Conservation (phyloP, 2,888 invertebrate species). For the Formica aserva region DNA sequence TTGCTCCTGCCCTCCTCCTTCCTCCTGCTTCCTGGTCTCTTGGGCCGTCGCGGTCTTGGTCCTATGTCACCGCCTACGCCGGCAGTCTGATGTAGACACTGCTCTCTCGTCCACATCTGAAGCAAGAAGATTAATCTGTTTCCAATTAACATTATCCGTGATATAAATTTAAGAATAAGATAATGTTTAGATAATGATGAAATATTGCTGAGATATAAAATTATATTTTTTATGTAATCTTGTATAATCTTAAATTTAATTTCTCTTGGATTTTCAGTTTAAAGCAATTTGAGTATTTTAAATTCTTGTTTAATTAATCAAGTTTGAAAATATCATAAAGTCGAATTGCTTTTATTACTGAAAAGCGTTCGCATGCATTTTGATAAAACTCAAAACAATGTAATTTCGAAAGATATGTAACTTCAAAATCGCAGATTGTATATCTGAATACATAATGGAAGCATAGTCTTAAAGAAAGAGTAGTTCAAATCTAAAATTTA, state of each 20-base stretch:
- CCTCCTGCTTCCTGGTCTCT: slow-evolving; percentile 84
- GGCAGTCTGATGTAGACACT: slow-evolving; percentile 87
- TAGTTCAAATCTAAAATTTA: not conserved
- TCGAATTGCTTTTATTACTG: not conserved
- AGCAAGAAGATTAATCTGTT: slow-evolving; percentile 69
- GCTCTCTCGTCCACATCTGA: slow-evolving; percentile 91
- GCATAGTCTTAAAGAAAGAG: not conserved
- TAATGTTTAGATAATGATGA: not conserved
- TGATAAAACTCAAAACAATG: not conserved
- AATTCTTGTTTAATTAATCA: not conserved
- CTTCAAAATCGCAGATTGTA: not conserved
- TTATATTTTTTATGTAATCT: not conserved
- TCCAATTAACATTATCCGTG: not conserved
- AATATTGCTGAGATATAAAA: not conserved
- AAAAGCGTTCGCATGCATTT: not conserved
- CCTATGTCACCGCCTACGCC: slow-evolving; percentile 87
- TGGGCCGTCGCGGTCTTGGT: slow-evolving; percentile 86
- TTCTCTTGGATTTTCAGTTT: not conserved
- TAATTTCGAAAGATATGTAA: not conserved
- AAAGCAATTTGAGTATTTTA: not conserved
- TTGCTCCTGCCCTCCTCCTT: slow-evolving; percentile 86
- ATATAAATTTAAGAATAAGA: not conserved
- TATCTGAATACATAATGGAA: not conserved
- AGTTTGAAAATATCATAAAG: not conserved
- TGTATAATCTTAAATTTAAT: not conserved